Percentiles rank a stretch among this genome's conserved stretches.
Conservation (phyloP, 35 echinoderm and acorn worm genomes). For the Hemicentrotus pulcherrimus region DNA sequence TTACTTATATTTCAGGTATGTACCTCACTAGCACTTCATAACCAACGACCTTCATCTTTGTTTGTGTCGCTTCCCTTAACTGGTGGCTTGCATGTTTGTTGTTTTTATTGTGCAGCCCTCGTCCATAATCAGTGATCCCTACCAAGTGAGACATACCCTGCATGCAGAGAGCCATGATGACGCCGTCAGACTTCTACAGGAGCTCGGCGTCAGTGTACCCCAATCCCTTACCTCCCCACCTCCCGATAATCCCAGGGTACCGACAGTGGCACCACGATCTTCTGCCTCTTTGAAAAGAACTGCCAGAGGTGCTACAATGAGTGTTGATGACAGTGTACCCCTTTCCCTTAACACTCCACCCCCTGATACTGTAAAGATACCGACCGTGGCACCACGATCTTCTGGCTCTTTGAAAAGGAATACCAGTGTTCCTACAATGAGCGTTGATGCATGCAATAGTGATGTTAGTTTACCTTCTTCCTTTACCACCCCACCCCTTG, state of each 20-base stretch:
- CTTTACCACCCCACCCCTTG: not conserved
- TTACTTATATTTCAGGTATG: too few species aligned
- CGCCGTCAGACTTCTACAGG: slow-evolving; percentile 33
- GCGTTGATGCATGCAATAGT: not conserved
- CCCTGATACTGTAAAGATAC: not conserved
- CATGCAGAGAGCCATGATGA: slow-evolving; percentile 27
- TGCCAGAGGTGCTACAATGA: not conserved
- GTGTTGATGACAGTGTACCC: not conserved
- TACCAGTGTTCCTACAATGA: not conserved
- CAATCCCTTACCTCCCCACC: slow-evolving; percentile 17
- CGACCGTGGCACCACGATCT: not conserved
- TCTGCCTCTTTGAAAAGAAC: slow-evolving; percentile 32
- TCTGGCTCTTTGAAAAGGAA: not conserved
- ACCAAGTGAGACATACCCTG: not conserved
- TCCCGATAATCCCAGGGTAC: slow-evolving; percentile 9
- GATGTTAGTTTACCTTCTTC: not conserved
- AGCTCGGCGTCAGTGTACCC: slow-evolving; percentile 32
- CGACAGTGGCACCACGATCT: slow-evolving; percentile 42
- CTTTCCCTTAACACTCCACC: not conserved
- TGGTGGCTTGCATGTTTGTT: not conserved
- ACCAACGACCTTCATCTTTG: not conserved
- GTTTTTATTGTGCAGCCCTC: not conserved
- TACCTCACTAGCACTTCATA: not conserved
- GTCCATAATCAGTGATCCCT: slow-evolving; percentile 19
- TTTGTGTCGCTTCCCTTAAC: not conserved